A percentile compares a stretch with the other conserved stretches of the same genome.
These are phyloP conservation scores for Tipula helvola DNA, from an alignment of 2,888 invertebrate genomes.

Conservation along the genomic window DNA sequence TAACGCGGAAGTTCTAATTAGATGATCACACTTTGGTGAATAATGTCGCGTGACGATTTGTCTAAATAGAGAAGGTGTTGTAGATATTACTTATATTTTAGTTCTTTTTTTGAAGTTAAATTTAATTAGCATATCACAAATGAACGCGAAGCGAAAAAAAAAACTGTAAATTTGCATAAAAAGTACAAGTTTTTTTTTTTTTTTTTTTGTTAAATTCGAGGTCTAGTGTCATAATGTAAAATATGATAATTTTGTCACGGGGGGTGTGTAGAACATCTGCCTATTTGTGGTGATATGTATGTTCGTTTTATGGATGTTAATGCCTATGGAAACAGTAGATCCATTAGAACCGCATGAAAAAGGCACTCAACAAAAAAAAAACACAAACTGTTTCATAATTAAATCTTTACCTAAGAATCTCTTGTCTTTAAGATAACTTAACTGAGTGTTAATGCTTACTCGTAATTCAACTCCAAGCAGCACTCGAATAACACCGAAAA, in stretches of 20 bases:
- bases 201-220: not conserved
- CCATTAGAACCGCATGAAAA: too few species aligned
- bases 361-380: too few species aligned
- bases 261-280: not conserved
- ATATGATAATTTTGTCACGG: too few species aligned
- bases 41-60: constrained; percentile 4
- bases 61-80: not conserved
- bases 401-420: too few species aligned
- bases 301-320: too few species aligned
- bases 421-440: too few species aligned
- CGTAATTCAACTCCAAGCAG: too few species aligned
- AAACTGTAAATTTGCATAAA: not conserved
- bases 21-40: not conserved
- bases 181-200: not conserved
- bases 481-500: too few species aligned
- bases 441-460: too few species aligned
- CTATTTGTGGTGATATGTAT: too few species aligned
- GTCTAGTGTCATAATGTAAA: not conserved
- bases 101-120: not conserved
- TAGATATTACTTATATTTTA: not conserved
- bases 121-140: not conserved
- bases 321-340: too few species aligned
- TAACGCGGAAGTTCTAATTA: constrained; percentile 4
- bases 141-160: not conserved
- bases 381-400: too few species aligned